Evolutionary conservation across 2,888 invertebrate species (phyloP).

Genomic region (Tiliacea aurago): DNA sequence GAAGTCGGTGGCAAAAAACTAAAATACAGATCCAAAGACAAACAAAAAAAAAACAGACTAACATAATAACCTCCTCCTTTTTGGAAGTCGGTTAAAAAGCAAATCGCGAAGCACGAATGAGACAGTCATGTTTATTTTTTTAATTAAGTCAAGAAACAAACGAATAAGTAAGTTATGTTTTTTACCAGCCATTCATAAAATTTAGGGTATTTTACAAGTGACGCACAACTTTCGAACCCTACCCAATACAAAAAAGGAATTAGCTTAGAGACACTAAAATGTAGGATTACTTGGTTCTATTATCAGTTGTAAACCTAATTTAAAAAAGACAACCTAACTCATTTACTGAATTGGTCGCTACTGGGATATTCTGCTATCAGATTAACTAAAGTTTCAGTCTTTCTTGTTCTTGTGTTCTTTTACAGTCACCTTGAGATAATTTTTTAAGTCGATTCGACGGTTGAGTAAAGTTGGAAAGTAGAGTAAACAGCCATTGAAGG

Average conservation of each 20-base stretch:
- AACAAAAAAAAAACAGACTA: no score
- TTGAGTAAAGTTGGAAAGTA: neutral
- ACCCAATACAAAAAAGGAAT: neutral
- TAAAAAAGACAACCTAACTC: neutral
- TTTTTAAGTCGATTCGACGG: neutral
- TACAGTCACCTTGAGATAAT: neutral
- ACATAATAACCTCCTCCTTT: no score
- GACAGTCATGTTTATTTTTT: neutral
- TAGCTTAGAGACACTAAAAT: neutral
- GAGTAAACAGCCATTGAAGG: no score
- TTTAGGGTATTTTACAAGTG: neutral
- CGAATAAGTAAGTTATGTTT: no score
- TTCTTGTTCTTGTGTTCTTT: neutral
- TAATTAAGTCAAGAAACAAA: neutral
- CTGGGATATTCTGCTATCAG: neutral
- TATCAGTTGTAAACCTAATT: neutral
- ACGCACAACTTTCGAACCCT: neutral
- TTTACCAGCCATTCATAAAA: neutral
- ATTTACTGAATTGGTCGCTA: neutral
- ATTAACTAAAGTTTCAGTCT: neutral
- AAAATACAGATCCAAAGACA: no score
- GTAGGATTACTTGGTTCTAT: neutral
- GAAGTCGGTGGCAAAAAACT: no score
- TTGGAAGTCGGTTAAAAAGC: no score
- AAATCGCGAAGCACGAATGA: neutral